phyloP scores from a whole-genome alignment of 2,888 invertebrate species.

The Cephus spinipes region DNA sequence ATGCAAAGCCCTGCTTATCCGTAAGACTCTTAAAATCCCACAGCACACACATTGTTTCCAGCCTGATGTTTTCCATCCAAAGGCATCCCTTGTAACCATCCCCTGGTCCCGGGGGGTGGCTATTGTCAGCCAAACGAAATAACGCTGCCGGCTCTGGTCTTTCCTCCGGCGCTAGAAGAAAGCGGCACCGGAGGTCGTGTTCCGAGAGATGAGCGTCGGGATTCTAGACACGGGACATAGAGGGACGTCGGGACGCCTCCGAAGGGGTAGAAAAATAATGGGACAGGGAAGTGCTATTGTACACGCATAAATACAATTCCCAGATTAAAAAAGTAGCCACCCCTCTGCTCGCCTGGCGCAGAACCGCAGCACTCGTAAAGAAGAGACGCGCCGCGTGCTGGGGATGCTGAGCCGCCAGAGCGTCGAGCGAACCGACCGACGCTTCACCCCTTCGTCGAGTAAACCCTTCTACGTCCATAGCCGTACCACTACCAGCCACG shows the following conservation, averaged over 20 bases:
- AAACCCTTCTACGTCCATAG: constrained; percentile 36
- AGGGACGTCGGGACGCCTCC: background rate
- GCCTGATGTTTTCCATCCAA: background rate
- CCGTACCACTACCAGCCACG: background rate
- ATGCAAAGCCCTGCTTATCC: background rate
- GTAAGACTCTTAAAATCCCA: background rate
- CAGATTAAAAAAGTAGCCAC: constrained; percentile 39
- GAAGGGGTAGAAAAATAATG: constrained; percentile 31
- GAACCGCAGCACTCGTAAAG: constrained; percentile 47
- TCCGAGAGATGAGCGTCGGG: background rate
- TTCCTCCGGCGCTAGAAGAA: background rate
- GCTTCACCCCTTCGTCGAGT: constrained; percentile 24
- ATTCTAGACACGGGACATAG: background rate
- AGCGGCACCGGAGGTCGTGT: background rate
- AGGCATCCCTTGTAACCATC: background rate
- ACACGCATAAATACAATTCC: constrained; percentile 43
- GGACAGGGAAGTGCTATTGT: constrained; percentile 40
- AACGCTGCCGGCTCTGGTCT: background rate
- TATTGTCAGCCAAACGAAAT: background rate
- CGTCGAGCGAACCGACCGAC: constrained; percentile 33
- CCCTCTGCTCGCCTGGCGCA: constrained; percentile 17
- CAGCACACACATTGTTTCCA: background rate
- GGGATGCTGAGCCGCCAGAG: constrained; percentile 35
- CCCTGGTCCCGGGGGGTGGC: background rate
- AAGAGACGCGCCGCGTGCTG: constrained; percentile 17